Conservation (phyloP, 1,140 invertebrate genomes). For the Eriosoma lanigerum region DNA sequence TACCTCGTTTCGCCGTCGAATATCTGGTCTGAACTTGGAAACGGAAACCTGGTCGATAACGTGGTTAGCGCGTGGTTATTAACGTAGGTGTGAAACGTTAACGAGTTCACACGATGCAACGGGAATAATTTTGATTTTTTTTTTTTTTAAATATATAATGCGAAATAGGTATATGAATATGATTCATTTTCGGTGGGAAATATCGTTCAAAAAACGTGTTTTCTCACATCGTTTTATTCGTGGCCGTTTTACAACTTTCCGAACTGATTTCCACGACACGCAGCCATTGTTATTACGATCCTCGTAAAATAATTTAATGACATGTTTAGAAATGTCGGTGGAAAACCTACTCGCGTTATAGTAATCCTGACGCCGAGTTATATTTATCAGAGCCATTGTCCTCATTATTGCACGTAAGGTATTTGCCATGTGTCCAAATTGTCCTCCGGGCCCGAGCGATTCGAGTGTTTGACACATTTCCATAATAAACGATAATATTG, state of each 20-base stretch:
- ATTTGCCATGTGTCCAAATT: too few species aligned
- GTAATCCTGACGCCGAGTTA: too few species aligned
- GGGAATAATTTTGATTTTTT: not conserved
- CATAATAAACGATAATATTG: too few species aligned
- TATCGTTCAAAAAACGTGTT: not conserved
- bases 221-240: not conserved
- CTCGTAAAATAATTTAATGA: not conserved
- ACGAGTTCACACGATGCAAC: too few species aligned
- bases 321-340: too few species aligned
- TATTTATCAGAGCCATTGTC: too few species aligned
- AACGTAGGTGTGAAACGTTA: not conserved
- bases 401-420: too few species aligned
- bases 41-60: not conserved
- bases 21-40: constrained; percentile 23
- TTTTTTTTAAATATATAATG: not conserved
- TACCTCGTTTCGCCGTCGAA: constrained; percentile 24
- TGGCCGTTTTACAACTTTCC: not conserved
- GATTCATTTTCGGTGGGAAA: not conserved
- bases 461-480: too few species aligned
- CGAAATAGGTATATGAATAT: not conserved
- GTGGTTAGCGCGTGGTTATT: not conserved
- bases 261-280: not conserved
- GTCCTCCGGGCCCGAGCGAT: too few species aligned
- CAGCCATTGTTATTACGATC: not conserved
- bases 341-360: too few species aligned